Evolutionary conservation across 1,140 invertebrate genomes (phyloP), one percentile per base, ranked within the genome.

Genomic region (Drosophila gunungcola): DNA sequence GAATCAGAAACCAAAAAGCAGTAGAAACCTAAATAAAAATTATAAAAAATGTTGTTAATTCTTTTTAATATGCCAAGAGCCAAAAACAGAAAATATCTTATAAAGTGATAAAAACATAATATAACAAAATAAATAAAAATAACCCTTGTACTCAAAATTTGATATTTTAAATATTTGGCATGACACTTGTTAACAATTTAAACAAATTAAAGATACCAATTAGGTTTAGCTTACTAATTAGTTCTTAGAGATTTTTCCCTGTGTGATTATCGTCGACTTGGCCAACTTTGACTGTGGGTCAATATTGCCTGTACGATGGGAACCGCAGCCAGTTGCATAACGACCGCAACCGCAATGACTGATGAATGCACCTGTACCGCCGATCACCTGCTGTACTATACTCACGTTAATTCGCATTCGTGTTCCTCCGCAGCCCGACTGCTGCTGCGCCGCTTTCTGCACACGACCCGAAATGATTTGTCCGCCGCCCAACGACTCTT

Each of bases 401-500:
- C 48, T 49, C 48, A 32, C 48, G 4, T 12, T 21, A 65, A 21
- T 21, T 21, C 16, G 16, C 16, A 58, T 55, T 55, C 38, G 49
- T 58, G 32, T 65, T 48, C 39, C 54, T 42, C 41, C 58, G 41
- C 61, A 79, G 86, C 81, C 46, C 53, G 57, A 21, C 62, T 61
- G 54, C 58, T 92, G 51, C 72, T 92, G 49, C 73, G 80, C 27
- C 91, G 91, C 36, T 92, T 91, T 75, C 62, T 91, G 72, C 83
- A 93, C 36, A 93, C 94, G 61, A 94, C 93, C 54, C 88, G 93
- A 9, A 91, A 81, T 72, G 94, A 94, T 73, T 62, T 94, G 27
- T 94, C 94, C 64, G 92, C 93, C 5, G 94, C 94, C 0, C 95
- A 95, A 90, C 92, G 91, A 11, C 94, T 95, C 67, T 94, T 96